Conservation (phyloP, 2,888 invertebrate genomes). For the Notodonta ziczac region DNA sequence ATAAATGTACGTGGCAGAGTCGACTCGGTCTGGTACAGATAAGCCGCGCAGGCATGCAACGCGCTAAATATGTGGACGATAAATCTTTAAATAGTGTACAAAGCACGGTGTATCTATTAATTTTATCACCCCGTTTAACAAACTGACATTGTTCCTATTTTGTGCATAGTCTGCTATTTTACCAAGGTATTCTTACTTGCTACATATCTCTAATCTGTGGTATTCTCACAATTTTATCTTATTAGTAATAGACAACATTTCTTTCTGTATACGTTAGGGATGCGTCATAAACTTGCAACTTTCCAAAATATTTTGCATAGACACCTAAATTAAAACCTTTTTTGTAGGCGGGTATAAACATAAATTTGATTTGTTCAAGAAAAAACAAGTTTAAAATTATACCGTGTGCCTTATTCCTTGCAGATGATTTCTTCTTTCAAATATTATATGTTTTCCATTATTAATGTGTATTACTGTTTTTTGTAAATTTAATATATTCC, state of each 20-base stretch:
- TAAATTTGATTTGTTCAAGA: too few relatives aligned
- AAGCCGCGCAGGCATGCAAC: conserved; percentile 54
- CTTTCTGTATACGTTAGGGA: too few relatives aligned
- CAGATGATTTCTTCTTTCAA: too few relatives aligned
- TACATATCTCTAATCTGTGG: too few relatives aligned
- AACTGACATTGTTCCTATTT: conserved; percentile 24
- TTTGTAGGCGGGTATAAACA: too few relatives aligned
- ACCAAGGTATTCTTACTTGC: conserved; percentile 19
- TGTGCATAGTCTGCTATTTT: conserved; percentile 13
- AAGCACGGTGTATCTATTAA: conserved; percentile 36
- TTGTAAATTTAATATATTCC: background rate
- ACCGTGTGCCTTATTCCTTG: too few relatives aligned
- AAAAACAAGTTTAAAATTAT: too few relatives aligned
- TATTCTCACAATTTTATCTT: too few relatives aligned
- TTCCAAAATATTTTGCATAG: too few relatives aligned
- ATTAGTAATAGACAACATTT: too few relatives aligned
- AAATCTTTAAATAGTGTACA: conserved; percentile 55
- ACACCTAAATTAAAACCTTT: too few relatives aligned
- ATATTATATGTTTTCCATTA: conserved; percentile 16
- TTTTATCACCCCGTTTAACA: conserved; percentile 34
- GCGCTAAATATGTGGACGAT: conserved; percentile 58
- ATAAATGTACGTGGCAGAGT: conserved; percentile 53
- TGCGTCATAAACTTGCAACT: too few relatives aligned
- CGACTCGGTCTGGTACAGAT: conserved; percentile 49
- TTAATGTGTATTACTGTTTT: conserved; percentile 13